These are phyloP conservation scores for Otolemur garnettii DNA, from an alignment of 2,113 vertebrate species.

Conservation along the genomic window DNA sequence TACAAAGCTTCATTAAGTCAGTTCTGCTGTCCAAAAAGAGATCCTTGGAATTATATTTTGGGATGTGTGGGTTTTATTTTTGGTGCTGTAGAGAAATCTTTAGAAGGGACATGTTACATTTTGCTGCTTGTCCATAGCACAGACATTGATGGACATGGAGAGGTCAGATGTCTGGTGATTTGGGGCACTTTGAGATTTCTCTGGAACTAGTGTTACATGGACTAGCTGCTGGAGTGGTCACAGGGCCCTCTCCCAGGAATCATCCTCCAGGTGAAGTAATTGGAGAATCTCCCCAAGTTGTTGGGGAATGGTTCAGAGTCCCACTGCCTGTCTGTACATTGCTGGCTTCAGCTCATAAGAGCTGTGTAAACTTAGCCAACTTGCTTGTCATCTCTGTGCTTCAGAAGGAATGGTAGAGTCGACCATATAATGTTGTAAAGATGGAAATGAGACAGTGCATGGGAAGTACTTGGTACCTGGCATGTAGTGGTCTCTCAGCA, in stretches of 20 bases:
- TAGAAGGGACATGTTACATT: background rate
- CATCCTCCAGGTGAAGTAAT: too few species aligned
- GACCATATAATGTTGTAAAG: background rate
- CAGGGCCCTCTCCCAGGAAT: background rate
- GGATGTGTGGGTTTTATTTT: background rate
- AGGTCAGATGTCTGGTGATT: background rate
- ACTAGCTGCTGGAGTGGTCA: background rate
- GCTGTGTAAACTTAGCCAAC: background rate
- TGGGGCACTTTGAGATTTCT: background rate
- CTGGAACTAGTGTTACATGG: background rate
- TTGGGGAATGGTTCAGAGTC: background rate
- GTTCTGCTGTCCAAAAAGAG: background rate
- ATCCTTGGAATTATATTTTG: background rate
- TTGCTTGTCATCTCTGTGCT: background rate
- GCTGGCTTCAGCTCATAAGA: too few species aligned
- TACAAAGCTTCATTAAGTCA: background rate
- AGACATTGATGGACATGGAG: fast-evolving
- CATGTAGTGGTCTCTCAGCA: fast-evolving
- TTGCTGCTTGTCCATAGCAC: background rate
- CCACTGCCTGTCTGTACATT: too few species aligned
- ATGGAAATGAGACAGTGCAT: background rate
- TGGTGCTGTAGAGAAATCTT: background rate
- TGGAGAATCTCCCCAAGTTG: background rate
- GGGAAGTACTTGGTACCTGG: too few species aligned
- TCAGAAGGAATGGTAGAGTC: background rate